Base-by-base conservation (phyloP, 2,113 vertebrate genomes). In the Puntigrus tetrazona region DNA sequence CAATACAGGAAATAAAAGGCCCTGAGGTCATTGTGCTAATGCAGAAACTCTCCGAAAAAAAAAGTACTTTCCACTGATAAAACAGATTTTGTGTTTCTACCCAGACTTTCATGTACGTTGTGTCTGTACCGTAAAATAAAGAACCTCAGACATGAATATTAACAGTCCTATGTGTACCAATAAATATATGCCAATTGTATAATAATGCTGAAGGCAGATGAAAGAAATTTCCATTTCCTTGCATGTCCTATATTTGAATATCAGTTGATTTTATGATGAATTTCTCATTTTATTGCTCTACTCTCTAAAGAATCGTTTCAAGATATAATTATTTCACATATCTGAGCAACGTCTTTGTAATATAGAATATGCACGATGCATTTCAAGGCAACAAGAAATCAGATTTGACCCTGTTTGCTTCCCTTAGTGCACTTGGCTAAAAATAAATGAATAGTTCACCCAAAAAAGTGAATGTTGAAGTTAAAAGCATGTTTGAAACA, bases 201-300 rank as follows among this genome's bases (percentile, higher is more conserved):
- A 87, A 87, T 81, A 87, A 74, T 67, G 41, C 87, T 85, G 72
- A 61, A 50, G 81, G 78, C 84, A 87, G 87, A 88, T 87, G 79
- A 89, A 82, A 79, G 81, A 76, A 83, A 88, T 88, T 87, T 83
- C 69, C 70, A 86, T 91, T 91, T 78, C 85, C 63, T 78, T 87
- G 76, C 78, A 36, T 57, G 70, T 25, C 34, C 36, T 88, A 89
- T 82, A 86, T 92, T 89, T 90, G 78, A 91, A 91, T 90, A 86
- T 92, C 82, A 89, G 87, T 85, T 47, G 22, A 84, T 38, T 16
- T 34, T 84, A 78, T 87, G 82, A 87, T 83, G 80, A 78, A 85
- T 83, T 80, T 73, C 27, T 79, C 65, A 29, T 67, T 78, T n/a
- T 59, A 65, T 85, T 86, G 41, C 36, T 80, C 4, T 50, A 55